These are phyloP conservation scores for Epizoanthus rinbou DNA, from an alignment of 92 coral and sea anemone species.

Conservation along the genomic window DNA sequence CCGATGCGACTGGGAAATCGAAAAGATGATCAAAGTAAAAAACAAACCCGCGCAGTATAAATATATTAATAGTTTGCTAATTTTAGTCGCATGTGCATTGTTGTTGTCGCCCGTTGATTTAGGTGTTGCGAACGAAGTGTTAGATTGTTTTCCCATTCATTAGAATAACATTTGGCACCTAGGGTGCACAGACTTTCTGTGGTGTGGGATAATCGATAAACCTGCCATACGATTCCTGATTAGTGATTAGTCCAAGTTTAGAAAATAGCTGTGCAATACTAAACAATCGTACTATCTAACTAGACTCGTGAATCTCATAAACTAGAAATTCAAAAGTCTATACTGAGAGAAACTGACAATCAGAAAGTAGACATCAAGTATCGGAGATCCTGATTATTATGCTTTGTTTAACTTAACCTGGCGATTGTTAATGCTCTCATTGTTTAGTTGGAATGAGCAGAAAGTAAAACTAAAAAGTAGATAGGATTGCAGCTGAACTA, in stretches of 20 bases:
- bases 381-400: not conserved
- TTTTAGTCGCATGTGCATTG: not conserved
- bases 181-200: conserved; percentile 1
- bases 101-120: not conserved
- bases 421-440: not conserved
- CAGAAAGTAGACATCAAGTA: not conserved
- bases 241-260: not conserved
- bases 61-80: not conserved
- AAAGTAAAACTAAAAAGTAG: not conserved
- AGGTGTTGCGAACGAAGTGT: not conserved
- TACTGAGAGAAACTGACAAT: not conserved
- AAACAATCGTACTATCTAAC: not conserved
- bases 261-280: conserved; percentile 2
- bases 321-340: not conserved
- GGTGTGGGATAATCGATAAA: conserved; percentile 25
- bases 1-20: not conserved
- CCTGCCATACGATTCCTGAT: conserved; percentile 23
- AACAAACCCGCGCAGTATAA: no score
- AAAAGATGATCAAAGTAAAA: not conserved
- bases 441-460: not conserved
- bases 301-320: not conserved
- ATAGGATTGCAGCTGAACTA: not conserved
- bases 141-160: conserved; percentile 1
- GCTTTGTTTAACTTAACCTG: conserved; percentile 7
- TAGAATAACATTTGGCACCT: conserved; percentile 4